phyloP scores from a whole-genome alignment of 2,797 vertebrate genomes.

The Enteromius fasciolatus region DNA sequence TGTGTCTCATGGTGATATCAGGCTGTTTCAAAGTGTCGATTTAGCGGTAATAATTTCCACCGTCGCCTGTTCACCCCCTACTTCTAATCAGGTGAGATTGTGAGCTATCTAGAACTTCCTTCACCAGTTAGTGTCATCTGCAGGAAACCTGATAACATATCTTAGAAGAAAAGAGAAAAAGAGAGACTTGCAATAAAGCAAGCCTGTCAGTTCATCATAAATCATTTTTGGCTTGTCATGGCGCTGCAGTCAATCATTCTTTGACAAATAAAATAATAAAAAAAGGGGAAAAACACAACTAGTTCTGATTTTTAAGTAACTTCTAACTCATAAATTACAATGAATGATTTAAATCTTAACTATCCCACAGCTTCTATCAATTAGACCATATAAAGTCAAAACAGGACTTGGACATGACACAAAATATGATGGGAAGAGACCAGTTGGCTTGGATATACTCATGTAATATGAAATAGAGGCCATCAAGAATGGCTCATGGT shows the following conservation, averaged over 20 bases:
- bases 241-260: background rate
- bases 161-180: background rate
- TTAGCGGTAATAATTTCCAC: slow-evolving; percentile 38
- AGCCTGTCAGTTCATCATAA: slow-evolving; percentile 11
- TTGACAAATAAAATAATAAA: background rate
- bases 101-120: slow-evolving; percentile 4
- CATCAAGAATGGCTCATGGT: background rate
- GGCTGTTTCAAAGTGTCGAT: slow-evolving; percentile 35
- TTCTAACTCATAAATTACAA: background rate
- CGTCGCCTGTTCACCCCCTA: slow-evolving; percentile 27
- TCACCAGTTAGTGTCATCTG: slow-evolving; percentile 25
- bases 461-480: background rate
- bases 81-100: slow-evolving; percentile 19
- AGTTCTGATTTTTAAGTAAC: background rate
- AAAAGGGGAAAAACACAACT: background rate
- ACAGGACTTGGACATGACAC: background rate
- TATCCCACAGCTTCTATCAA: background rate
- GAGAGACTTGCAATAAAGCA: background rate
- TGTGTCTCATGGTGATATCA: slow-evolving; percentile 42
- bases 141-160: slow-evolving; percentile 40
- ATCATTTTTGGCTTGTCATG: background rate
- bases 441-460: background rate
- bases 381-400: background rate
- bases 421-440: background rate
- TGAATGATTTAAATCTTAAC: background rate